Base-by-base conservation (phyloP, 2,113 vertebrate genomes). In the Tonatia bakeri region DNA sequence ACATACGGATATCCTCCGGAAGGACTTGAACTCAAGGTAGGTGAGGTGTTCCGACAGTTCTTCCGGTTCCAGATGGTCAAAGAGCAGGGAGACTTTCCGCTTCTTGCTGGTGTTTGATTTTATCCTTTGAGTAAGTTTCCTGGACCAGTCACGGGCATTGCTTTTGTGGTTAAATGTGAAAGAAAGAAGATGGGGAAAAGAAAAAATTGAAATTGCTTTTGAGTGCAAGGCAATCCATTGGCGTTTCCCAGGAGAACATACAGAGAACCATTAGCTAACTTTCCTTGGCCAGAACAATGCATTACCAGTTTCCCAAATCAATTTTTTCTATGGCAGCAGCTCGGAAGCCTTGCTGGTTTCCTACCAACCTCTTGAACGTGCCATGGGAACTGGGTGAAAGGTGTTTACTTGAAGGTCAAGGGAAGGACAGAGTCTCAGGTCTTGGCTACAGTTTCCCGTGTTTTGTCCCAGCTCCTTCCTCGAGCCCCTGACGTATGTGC, bases 21-120 rank as follows among this genome's bases (percentile, higher is more conserved):
- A 99, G 83, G 99, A 99, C 97, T 99, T 99, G 97, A 99, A 99
- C 95, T 99, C 99, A 83, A 99, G 98, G 97, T 98, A 99, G 76
- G 99, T 99, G 81, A 99, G 99, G 91, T 99, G 99, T 50, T 99
- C 99, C 0, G 99, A 99, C 70, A 99, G 96, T 96, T 99, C 99
- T 43, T 99, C 98, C 24, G 99, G 99, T 97, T 99, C 99, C 97
- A 99, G 98, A 80, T 99, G 99, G 97, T 99, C 99, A 94, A 99
- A 99, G 59, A 99, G 99, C 79, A 99, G 99, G 0, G 99, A 99
- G 5, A 99, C 99, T 98, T 99, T 99, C 97, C 99, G 98, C 98
- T 99, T 99, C 98, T 99, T 99, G 96, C 99, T 99, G 98, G 98
- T 98, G 97, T 99, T 99, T 10, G 99, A 98, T 97, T 99, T 99